Percentiles rank a stretch among this genome's conserved stretches.
phyloP scores from a whole-genome alignment of 2,797 vertebrate genomes.

The Chaetodon trifasciatus region DNA sequence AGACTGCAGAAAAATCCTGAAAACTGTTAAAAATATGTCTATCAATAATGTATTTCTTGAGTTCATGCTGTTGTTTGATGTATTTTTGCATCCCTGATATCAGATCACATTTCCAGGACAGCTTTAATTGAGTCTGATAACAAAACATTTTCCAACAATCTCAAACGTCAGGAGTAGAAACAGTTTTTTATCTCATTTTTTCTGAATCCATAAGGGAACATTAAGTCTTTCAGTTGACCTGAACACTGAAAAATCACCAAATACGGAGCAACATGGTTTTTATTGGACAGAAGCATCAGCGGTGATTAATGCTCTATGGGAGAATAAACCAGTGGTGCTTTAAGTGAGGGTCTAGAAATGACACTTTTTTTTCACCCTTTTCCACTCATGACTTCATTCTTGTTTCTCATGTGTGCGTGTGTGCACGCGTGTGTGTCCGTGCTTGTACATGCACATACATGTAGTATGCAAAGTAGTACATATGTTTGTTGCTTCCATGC shows the following conservation, averaged over 20 bases:
- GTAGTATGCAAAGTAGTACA: slow-evolving; percentile 20
- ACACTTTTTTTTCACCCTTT: background rate
- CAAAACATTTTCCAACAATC: background rate
- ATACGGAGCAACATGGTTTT: background rate
- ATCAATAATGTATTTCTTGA: background rate
- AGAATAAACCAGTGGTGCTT: slow-evolving; percentile 4
- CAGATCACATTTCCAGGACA: background rate
- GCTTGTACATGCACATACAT: background rate
- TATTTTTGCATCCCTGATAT: background rate
- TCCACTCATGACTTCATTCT: slow-evolving; percentile 7
- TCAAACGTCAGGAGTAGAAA: background rate
- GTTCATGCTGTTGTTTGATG: background rate
- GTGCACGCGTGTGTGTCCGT: background rate
- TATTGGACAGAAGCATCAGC: background rate
- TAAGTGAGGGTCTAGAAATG: background rate
- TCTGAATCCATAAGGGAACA: background rate
- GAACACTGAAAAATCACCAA: background rate
- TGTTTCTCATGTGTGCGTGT: background rate
- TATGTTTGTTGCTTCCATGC: slow-evolving; percentile 48
- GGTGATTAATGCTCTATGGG: background rate
- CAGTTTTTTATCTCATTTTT: background rate
- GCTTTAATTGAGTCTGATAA: background rate
- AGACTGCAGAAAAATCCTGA: background rate
- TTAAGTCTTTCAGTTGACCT: background rate
- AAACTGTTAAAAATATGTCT: background rate